Evolutionary conservation across 2,797 vertebrate genomes (phyloP).

Genomic region (Garrulus glandarius): DNA sequence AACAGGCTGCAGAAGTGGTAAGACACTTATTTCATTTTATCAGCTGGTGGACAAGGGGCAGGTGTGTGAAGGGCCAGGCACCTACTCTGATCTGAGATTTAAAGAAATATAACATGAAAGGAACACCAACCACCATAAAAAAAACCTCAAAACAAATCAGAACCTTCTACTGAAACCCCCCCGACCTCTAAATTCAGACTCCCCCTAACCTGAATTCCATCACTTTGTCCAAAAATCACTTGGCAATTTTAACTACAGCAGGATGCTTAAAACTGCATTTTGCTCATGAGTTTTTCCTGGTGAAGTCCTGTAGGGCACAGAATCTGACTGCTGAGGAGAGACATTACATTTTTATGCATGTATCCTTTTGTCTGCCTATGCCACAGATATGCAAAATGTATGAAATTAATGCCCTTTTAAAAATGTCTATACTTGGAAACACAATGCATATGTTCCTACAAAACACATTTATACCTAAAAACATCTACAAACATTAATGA

Average conservation of each 20-base stretch:
- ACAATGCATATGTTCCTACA: background rate
- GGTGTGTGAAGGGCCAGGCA: background rate
- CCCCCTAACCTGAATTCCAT: background rate
- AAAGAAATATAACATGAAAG: background rate
- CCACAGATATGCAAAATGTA: background rate
- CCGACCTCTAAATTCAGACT: background rate
- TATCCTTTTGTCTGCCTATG: background rate
- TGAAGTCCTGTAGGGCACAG: background rate
- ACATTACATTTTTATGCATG: background rate
- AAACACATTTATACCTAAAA: background rate
- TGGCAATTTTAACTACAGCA: background rate
- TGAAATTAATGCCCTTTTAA: background rate
- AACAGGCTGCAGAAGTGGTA: slow-evolving; percentile 51
- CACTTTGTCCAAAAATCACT: background rate
- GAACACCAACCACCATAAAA: background rate
- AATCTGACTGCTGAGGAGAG: background rate
- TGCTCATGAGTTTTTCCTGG: background rate
- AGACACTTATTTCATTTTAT: slow-evolving; percentile 48
- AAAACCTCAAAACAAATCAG: background rate
- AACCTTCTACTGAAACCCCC: background rate
- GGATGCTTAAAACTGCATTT: background rate
- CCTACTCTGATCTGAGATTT: slow-evolving; percentile 1
- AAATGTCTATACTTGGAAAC: background rate
- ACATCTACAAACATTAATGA: background rate
- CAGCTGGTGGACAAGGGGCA: background rate